A percentile compares a stretch with the other conserved stretches of the same genome.
These are phyloP conservation scores for Bombus sylvicola DNA, from an alignment of 1,140 invertebrate species.

Conservation along the genomic window DNA sequence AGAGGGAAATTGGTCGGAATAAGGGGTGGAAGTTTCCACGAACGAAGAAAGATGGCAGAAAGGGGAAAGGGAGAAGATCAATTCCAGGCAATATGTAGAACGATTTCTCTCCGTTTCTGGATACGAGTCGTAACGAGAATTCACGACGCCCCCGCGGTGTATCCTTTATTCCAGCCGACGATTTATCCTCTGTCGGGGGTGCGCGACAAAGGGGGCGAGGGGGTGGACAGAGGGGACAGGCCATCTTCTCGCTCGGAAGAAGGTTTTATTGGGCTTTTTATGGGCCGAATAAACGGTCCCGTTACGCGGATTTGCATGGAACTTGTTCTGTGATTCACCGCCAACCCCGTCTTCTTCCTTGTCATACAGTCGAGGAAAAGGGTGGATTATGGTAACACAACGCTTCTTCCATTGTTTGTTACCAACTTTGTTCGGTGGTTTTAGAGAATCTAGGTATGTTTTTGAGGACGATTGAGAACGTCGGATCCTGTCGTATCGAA, in stretches of 20 bases:
- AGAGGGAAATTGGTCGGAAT: conserved; percentile 5
- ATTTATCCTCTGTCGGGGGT: conserved; percentile 74
- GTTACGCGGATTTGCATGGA: conserved; percentile 76
- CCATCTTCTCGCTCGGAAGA: conserved; percentile 57
- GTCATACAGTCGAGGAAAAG: no score
- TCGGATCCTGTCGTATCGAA: no score
- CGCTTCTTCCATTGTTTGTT: neutral
- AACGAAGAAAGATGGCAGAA: neutral
- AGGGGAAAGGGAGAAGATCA: conserved; percentile 63
- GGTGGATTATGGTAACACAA: neutral
- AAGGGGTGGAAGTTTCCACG: conserved; percentile 19
- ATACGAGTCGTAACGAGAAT: conserved; percentile 59
- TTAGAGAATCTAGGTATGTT: no score
- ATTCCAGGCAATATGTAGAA: conserved; percentile 76
- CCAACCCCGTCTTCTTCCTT: conserved; percentile 23
- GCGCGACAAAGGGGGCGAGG: conserved; percentile 6
- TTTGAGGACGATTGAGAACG: no score
- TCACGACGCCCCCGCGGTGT: conserved; percentile 29
- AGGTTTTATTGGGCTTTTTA: conserved; percentile 77
- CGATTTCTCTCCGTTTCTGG: conserved; percentile 72
- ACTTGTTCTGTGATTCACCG: conserved; percentile 71
- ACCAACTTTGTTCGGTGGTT: no score
- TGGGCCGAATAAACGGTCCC: conserved; percentile 74
- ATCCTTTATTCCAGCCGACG: conserved; percentile 72
- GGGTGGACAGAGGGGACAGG: conserved; percentile 36